Evolutionary conservation across 2,888 invertebrate species (phyloP), one percentile per base, ranked within the genome.

Genomic region (Cheilosia variabilis): DNA sequence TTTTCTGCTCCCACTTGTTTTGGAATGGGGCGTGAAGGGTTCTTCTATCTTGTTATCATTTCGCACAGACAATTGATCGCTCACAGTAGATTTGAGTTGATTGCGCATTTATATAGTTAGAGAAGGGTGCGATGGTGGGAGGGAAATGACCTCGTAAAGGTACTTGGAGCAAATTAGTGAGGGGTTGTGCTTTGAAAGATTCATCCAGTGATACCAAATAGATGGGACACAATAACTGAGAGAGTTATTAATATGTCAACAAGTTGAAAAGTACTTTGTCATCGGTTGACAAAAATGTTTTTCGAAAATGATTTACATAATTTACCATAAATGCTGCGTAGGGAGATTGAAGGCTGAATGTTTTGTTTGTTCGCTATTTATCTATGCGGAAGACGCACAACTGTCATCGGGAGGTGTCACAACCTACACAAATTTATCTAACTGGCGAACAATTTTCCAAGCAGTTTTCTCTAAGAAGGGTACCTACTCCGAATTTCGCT

Each of bases 31-130:
- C 15, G 73, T 43, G 41, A 45, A 63, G 62, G 63, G 52, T 68
- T 69, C 19, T 53, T 62, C 55, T 82, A 77, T 77, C 72, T 41
- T 77, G 71, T 77, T 77, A 72, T 76, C 76, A 60, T 69, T 69
- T 78, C 63, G 63, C 79, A 75, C 53, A 69, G 65, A 62, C 72
- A 83, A 72, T 72, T 78, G 72, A 60, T 66, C 60, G 57, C 37
- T 65, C 15, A 77, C 62, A 58, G 71, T 55, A 50, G 58, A 76
- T 65, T 76, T 27, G 47, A 77, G 65, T 63, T 78, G 72, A 77
- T 73, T 73, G 68, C 57, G 60, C 47, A 62, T 53, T 55, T 68
- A 68, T 43, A 31, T 43, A 31, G 45, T 50, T 17, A 34, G 6
- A 27, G 60, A 43, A 37, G 53, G 66, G 58, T 47, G 27, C 27